Percentiles rank a stretch among this genome's conserved stretches.
Conservation (phyloP, 2,797 vertebrate genomes). For the Harpagifer antarcticus region DNA sequence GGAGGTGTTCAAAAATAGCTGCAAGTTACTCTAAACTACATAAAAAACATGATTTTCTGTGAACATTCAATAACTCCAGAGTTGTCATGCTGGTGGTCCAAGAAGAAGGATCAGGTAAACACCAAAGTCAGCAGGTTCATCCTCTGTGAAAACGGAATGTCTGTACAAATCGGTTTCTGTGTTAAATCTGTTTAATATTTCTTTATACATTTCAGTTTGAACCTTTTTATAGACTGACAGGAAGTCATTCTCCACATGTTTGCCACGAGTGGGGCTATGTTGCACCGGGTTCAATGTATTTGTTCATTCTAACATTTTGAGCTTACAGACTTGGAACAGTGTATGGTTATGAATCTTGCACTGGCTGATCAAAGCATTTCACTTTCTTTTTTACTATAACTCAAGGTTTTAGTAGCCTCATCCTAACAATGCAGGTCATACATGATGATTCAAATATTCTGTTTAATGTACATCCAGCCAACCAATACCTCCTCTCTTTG, state of each 20-base stretch:
- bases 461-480: neutral
- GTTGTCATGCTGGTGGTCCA: too few relatives aligned
- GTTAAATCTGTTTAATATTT: neutral
- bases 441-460: neutral
- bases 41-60: neutral
- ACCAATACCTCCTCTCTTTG: neutral
- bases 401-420: neutral
- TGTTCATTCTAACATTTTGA: neutral
- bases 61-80: neutral
- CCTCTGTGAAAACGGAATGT: neutral
- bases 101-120: too few relatives aligned
- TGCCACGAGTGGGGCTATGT: neutral
- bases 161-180: neutral
- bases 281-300: neutral
- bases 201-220: neutral
- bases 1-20: neutral
- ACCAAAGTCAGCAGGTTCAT: too few relatives aligned
- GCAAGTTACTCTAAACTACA: neutral
- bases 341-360: neutral
- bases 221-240: neutral
- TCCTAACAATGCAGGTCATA: neutral
- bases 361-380: neutral
- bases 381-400: neutral
- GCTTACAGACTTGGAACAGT: neutral
- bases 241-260: neutral